Base-by-base conservation (phyloP, 2,888 invertebrate genomes). In the Erebia epiphron region DNA sequence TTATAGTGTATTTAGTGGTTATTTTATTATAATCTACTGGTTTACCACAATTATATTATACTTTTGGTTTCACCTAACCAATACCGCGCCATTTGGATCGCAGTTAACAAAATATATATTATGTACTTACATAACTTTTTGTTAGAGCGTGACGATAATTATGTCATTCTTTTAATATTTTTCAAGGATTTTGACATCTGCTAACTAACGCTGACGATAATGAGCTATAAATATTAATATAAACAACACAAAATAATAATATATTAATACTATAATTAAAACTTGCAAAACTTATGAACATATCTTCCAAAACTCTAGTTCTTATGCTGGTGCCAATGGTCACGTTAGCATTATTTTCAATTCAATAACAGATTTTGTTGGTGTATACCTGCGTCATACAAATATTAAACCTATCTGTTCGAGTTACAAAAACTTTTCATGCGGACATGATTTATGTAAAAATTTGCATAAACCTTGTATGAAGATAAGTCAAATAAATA, bases 161-260 rank as follows among this genome's bases (percentile, higher is more conserved):
- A 56, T 57, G 57, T 67, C 49, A 67, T 67, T 49, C 57, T 67
- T 67, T 54, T 46, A 46, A 67, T 49, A 67, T 57, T 26, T 58
- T 67, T 67, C 56, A 67, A 57, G 66, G 56, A 21, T 57, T 56
- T 52, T 35, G 16, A 61, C 46, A 61, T 64, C 35, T 3, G 35
- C 64, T 50, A 52, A 64, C 52, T 64, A 35, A 52, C 56, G 57
- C 14, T n/a, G 35, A n/a, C 43, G 66, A 11, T 67, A 46, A 67
- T 58, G 43, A 67, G n/a, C 18, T 57, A 67, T 26, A 67, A 56
- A 67, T 67, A 57, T 58, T 57, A 21, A 43, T 49, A 26, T 49
- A 66, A 56, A 66, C 56, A 64, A 50, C 14, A 35, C 14, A 11
- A 35, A 64, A 64, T 35, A 64, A 11, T 21, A 64, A 21, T 7